Base-by-base conservation (phyloP, 1,140 invertebrate species). In the Vollenhovia emeryi region DNA sequence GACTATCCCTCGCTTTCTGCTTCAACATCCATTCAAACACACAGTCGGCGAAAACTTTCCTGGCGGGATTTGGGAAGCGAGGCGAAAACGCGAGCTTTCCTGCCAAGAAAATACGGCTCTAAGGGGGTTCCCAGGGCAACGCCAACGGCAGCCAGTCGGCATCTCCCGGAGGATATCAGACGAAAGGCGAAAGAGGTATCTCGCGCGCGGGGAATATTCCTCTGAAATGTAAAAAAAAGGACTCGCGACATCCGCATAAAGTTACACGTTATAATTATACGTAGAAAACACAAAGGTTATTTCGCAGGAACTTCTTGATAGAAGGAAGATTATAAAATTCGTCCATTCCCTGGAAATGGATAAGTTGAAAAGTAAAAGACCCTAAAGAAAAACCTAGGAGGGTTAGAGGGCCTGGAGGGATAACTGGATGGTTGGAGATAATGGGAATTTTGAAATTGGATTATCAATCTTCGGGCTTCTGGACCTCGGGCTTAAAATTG, bases 31-130 rank as follows among this genome's bases (percentile, higher is more conserved):
- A 74, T 82, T 71, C 84, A 21, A 85, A 66, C 68, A 76, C 74
- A 60, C 55, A 73, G 74, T 87, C 73, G 84, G 71, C 62, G 86
- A 85, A 84, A 94, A 93, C 87, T 93, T 94, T 91, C 80, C 91
- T 92, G 88, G 71, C 86, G 86, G 90, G 92, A 94, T 94, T 94
- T 93, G 89, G 91, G 89, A 92, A 91, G 75, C 89, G 90, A 88
- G 91, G 89, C 91, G 91, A 93, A 91, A 93, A 94, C 90, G 91
- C 86, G 86, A 87, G 86, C 86, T 91, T 80, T 78, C 55, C 87
- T 84, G 57, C 45, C 55, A 60, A 87, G 85, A 84, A 93, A 94
- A 93, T 93, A 92, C 91, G 87, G 88, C 88, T 74, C 73, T 33
- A 71, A 59, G 62, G 90, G 87, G 71, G 79, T 79, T 85, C 57